Base-by-base conservation (phyloP, 2,888 invertebrate species). In the Aplocera efformata region DNA sequence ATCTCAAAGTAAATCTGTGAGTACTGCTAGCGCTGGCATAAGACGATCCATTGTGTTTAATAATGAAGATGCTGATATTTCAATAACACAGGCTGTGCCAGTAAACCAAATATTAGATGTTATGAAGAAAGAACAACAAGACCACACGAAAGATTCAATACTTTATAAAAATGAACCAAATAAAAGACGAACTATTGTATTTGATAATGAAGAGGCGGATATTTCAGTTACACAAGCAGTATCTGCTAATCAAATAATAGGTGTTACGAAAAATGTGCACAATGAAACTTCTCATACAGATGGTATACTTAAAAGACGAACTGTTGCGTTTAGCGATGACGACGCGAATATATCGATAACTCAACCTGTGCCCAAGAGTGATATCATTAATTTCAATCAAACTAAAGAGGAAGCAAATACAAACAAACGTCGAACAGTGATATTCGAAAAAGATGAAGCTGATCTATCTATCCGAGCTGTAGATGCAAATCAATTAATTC, bases 51-150 rank as follows among this genome's bases (percentile, higher is more conserved):
- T 58, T 5, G 34, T 59, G 0, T 54, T 52, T 35, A 50, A 56
- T 17, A 38, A 53, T 10, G 50, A 57, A 3, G 42, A 49, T 0
- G 55, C 46, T 1, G 48, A 69, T 41, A 49, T 65, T n/a, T 66
- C 68, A n/a, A 43, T 65, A 9, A 63, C 63, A 7, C 51, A 63
- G 54, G 51, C 48, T n/a, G 42, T 62, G 6, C 35, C 57, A n/a
- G 32, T 30, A n/a, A 58, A 58, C 22, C 28, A 51, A 28, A 42
- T 60, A 10, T 22, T 44, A 11, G 22, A 7, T 22, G 7, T 22
- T 17, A 5, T 17, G 5, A 17, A 2, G 5, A 17, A 17, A 17
- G 13, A 5, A 17, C n/a, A n/a, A n/a, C n/a, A n/a, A n/a, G n/a
- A n/a, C n/a, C n/a, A n/a, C n/a, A n/a, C n/a, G n/a, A 17, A 17